phyloP scores from a whole-genome alignment of 2,888 invertebrate species.

The Hetaerina titia region DNA sequence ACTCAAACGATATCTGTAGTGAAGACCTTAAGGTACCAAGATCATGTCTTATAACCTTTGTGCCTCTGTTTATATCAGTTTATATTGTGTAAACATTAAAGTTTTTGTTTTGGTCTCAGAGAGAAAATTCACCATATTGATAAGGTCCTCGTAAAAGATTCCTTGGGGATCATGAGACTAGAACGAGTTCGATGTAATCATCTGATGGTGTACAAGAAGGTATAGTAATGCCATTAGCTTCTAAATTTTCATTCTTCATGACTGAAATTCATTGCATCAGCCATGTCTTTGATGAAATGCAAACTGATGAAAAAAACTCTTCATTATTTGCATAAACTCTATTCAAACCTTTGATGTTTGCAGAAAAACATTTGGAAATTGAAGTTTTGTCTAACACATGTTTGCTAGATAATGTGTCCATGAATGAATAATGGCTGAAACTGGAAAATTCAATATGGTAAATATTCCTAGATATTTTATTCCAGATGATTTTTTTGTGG shows the following conservation, averaged over 20 bases:
- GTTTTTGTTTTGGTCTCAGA: slow-evolving; percentile 74
- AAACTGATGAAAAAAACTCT: no score
- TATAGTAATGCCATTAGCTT: slow-evolving; percentile 70
- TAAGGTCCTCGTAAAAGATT: slow-evolving; percentile 87
- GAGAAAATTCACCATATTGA: slow-evolving; percentile 89
- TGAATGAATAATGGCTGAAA: no score
- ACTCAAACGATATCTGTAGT: slow-evolving; percentile 89
- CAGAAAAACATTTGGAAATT: no score
- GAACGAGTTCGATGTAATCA: slow-evolving; percentile 74
- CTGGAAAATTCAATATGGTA: no score
- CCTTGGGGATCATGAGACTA: slow-evolving; percentile 85
- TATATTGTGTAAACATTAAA: slow-evolving; percentile 37
- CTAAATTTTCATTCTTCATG: neutral
- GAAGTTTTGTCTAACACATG: no score
- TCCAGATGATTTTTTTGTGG: no score
- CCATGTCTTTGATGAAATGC: no score
- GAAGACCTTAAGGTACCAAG: slow-evolving; percentile 81
- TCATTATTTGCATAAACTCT: no score
- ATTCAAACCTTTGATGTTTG: no score
- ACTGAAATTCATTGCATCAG: no score
- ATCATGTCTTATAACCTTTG: neutral
- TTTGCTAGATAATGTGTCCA: no score
- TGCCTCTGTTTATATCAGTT: neutral
- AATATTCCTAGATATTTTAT: no score
- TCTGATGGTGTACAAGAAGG: slow-evolving; percentile 74